Evolutionary conservation across 2,797 vertebrate species (phyloP), one percentile per base, ranked within the genome.

Genomic region (Rousettus madagascariensis): DNA sequence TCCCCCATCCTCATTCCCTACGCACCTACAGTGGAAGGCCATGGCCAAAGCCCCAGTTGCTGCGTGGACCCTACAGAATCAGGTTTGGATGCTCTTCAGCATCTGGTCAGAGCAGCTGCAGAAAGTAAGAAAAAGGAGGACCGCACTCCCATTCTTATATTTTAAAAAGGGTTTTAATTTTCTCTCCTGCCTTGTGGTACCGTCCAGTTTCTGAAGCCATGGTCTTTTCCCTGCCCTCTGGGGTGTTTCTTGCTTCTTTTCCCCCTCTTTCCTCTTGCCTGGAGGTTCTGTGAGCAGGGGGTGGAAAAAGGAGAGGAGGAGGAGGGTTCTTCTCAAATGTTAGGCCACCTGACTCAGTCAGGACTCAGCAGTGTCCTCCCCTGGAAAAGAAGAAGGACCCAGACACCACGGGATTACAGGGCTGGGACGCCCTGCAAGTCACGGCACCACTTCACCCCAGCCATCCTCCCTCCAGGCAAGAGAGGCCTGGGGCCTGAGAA

Each of bases 151-250:
- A 3, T 13, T 55, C 28, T 77, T 46, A 5, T 2, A 8, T 71
- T 84, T 95, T 84, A 65, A 55, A 84, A 57, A 92, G 28, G 24
- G 5, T 77, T 66, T 80, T 49, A 6, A 53, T 75, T 87, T 74
- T 71, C 17, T 68, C 20, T 92, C 46, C 41, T 12, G 0, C 59
- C 49, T 66, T 41, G 2, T 1, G 9, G 19, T 33, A 15, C 38
- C 84, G 69, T 20, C 57, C 78, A 12, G 80, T 22, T 69, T 72
- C 59, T n/a, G 82, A 79, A 80, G 49, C 55, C n/a, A 1, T 7
- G 65, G 46, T 65, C 61, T 71, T 80, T 41, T 55, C 33, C 41
- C 36, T 49, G 30, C 13, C n/a, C 82, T 65, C 2, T n/a, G 13
- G 38, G 33, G 17, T 0, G 0, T 55, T 80, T 51, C 86, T 86